A percentile compares a stretch with the other conserved stretches of the same genome.
These are phyloP conservation scores for Artibeus lituratus DNA, from an alignment of 2,797 vertebrate genomes.

Conservation along the genomic window DNA sequence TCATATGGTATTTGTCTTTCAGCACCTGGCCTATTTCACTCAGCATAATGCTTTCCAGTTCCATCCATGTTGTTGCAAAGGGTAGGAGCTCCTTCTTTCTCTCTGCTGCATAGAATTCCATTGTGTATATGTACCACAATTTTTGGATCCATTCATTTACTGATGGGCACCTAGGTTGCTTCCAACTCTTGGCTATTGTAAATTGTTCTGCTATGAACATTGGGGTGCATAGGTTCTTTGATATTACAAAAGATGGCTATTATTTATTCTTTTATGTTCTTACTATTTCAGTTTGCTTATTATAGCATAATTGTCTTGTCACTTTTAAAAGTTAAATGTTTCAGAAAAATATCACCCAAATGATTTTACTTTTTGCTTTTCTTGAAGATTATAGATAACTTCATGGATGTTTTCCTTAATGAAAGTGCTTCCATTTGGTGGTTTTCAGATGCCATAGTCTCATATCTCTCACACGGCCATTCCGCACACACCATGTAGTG, in stretches of 20 bases:
- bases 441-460: background rate
- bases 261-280: background rate
- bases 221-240: too few relatives aligned
- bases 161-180: too few relatives aligned
- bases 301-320: background rate
- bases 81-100: too few relatives aligned
- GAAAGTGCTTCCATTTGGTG: background rate
- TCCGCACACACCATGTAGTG: accelerated
- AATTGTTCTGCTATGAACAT: too few relatives aligned
- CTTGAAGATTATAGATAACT: background rate
- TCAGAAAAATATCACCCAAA: background rate
- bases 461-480: background rate
- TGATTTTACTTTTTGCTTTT: background rate
- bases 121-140: too few relatives aligned
- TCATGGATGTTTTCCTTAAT: background rate
- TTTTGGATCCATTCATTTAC: too few relatives aligned
- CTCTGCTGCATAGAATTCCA: too few relatives aligned
- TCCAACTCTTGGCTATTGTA: too few relatives aligned
- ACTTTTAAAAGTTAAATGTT: background rate
- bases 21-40: too few relatives aligned
- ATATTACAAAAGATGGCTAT: background rate
- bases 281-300: background rate
- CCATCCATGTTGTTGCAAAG: too few relatives aligned
- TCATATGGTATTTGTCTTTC: too few relatives aligned
- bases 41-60: too few relatives aligned